These are phyloP conservation scores for Procambarus clarkii DNA, from an alignment of 1,140 invertebrate genomes.

Conservation along the genomic window DNA sequence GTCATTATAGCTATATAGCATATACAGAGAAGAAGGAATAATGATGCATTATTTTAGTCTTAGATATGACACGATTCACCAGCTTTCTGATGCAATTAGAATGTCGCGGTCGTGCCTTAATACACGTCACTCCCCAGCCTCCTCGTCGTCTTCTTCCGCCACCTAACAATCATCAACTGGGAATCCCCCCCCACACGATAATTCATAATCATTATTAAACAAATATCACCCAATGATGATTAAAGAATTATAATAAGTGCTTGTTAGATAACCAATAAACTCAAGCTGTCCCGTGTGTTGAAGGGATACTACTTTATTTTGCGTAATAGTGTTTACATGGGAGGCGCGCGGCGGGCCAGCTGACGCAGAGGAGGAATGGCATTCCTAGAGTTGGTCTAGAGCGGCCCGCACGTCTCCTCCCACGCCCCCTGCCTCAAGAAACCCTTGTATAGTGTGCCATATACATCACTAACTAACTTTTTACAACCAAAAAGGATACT, in stretches of 20 bases:
- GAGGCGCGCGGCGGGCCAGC: not conserved
- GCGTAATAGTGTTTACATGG: conserved; percentile 34
- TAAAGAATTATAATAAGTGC: not conserved
- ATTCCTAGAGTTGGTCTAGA: too few relatives aligned
- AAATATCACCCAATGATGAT: not conserved
- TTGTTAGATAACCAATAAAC: not conserved
- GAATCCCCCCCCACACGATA: not conserved
- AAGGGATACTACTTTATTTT: conserved; percentile 28
- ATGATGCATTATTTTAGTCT: too few relatives aligned
- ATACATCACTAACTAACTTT: not conserved
- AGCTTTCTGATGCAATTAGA: too few relatives aligned
- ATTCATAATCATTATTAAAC: too few relatives aligned
- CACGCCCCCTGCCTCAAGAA: too few relatives aligned
- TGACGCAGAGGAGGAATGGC: not conserved
- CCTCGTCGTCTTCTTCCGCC: not conserved
- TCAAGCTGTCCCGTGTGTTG: not conserved
- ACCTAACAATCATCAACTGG: not conserved
- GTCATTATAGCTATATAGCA: too few relatives aligned
- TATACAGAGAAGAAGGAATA: too few relatives aligned
- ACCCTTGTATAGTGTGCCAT: too few relatives aligned
- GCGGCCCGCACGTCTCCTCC: not conserved
- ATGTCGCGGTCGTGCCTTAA: too few relatives aligned
- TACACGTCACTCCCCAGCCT: not conserved
- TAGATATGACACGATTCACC: too few relatives aligned
- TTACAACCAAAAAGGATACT: not conserved